Conservation (phyloP, 2,113 vertebrate species). For the human region DNA sequence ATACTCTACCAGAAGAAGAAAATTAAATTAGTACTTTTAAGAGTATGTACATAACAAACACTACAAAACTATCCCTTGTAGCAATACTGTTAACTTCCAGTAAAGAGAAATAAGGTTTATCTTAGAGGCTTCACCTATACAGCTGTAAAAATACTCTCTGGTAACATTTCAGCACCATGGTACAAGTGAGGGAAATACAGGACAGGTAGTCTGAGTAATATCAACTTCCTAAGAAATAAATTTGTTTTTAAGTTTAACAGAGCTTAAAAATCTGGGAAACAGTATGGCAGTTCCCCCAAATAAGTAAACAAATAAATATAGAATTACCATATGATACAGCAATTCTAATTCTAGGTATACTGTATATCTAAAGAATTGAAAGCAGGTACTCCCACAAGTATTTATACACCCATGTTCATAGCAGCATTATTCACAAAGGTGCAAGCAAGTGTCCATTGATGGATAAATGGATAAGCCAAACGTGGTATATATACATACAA, state of each 20-base stretch:
- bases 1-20: constrained; percentile 31
- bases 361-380: not conserved
- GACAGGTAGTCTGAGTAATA: not conserved
- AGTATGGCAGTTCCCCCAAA: not conserved
- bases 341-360: constrained; percentile 13
- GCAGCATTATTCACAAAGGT: not conserved
- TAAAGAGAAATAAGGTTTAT: constrained; percentile 24
- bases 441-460: not conserved
- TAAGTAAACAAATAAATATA: not conserved
- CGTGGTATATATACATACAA: not conserved
- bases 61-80: not conserved
- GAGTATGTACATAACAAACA: not conserved
- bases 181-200: not conserved
- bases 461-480: not conserved
- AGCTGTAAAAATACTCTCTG: not conserved
- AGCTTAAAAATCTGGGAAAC: constrained; percentile 18
- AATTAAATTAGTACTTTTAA: constrained; percentile 20
- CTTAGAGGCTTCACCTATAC: not conserved
- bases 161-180: not conserved
- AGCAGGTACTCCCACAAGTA: not conserved
- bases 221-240: constrained; percentile 2
- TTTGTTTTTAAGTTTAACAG: constrained; percentile 19
- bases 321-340: not conserved
- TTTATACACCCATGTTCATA: not conserved
- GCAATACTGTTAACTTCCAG: not conserved